These are phyloP conservation scores for Rhagoletis pomonella DNA, from an alignment of 1,140 invertebrate species.

Conservation along the genomic window DNA sequence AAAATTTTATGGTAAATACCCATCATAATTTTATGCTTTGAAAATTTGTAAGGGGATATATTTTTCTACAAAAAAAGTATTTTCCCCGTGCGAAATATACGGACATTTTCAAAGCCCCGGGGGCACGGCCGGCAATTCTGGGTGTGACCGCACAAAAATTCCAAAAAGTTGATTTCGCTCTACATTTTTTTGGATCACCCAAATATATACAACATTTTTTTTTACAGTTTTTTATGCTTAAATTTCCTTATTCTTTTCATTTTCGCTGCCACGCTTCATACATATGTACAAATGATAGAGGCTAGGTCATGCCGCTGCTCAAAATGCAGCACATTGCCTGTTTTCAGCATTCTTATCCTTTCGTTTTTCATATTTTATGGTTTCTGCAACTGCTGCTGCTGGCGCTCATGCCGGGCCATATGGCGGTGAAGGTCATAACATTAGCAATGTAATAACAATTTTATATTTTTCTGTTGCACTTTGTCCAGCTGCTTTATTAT, in stretches of 20 bases:
- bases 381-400: background rate
- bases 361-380: background rate
- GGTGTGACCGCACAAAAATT: too few relatives aligned
- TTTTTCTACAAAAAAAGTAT: too few relatives aligned
- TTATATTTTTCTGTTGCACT: background rate
- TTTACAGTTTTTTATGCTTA: background rate
- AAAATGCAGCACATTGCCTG: background rate
- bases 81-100: too few relatives aligned
- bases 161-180: too few relatives aligned
- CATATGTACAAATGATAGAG: too few relatives aligned
- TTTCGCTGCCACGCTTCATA: background rate
- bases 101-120: too few relatives aligned
- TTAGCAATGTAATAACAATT: constrained; percentile 48
- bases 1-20: too few relatives aligned
- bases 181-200: background rate
- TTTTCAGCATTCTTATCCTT: background rate
- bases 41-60: too few relatives aligned
- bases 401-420: background rate
- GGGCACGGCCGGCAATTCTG: too few relatives aligned
- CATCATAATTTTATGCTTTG: too few relatives aligned
- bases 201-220: background rate
- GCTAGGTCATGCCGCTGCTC: background rate
- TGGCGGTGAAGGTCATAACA: constrained; percentile 35
- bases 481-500: constrained; percentile 50
- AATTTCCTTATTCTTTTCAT: constrained; percentile 1